Evolutionary conservation across 1,140 invertebrate genomes (phyloP).

Genomic region (Drosophila lacertosa): DNA sequence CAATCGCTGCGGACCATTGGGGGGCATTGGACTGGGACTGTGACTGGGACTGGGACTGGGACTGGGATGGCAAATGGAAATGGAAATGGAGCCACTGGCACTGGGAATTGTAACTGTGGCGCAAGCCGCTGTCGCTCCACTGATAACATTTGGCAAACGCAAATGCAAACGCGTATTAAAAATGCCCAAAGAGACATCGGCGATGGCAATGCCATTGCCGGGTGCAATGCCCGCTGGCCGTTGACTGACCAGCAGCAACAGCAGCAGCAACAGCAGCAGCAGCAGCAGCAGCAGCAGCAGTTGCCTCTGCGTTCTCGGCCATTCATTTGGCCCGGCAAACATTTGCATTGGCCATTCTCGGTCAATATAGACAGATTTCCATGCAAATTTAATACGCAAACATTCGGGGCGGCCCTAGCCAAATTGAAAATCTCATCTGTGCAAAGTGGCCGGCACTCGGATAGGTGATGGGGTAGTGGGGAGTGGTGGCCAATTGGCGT

Average conservation of each 20-base stretch:
- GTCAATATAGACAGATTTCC: constrained; percentile 84
- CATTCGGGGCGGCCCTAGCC: constrained; percentile 73
- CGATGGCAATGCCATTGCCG: constrained; percentile 28
- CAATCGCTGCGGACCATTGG: constrained; percentile 33
- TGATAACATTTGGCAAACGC: constrained; percentile 81
- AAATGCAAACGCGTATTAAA: constrained; percentile 78
- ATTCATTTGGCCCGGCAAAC: constrained; percentile 80
- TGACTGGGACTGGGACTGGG: not conserved
- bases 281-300: constrained; percentile 20
- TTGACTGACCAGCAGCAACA: constrained; percentile 46
- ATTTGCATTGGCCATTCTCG: constrained; percentile 82
- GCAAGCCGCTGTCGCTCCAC: constrained; percentile 49
- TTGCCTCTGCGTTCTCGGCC: constrained; percentile 48
- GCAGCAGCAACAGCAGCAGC: constrained; percentile 12
- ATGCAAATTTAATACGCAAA: constrained; percentile 84
- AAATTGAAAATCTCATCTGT: constrained; percentile 84
- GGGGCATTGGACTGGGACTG: constrained; percentile 60
- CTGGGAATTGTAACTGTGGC: constrained; percentile 19
- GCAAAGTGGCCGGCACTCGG: constrained; percentile 57
- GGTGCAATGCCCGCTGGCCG: constrained; percentile 52
- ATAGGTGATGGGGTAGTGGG: no score
- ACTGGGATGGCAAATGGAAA: constrained; percentile 26
- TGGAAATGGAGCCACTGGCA: constrained; percentile 1
- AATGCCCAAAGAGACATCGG: constrained; percentile 73
- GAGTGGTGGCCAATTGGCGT: constrained; percentile 45